These are phyloP conservation scores for Philereme vetulata DNA, from an alignment of 2,888 invertebrate species.

Conservation along the genomic window DNA sequence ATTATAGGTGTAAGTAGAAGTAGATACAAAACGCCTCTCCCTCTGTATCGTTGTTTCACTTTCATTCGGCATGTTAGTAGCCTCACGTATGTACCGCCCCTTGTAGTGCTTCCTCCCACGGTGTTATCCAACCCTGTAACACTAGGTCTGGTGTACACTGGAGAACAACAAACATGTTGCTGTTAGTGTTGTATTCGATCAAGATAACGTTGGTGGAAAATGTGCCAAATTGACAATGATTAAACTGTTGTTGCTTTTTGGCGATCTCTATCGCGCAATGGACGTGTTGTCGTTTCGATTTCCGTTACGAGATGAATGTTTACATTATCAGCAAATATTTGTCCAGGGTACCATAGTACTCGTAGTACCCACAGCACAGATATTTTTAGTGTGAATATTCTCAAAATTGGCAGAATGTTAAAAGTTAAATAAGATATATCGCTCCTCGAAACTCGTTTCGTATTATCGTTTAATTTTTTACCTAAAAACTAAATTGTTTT, in stretches of 20 bases:
- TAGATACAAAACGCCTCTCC: not conserved
- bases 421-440: too few relatives aligned
- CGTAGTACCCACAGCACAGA: too few relatives aligned
- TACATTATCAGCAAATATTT: too few relatives aligned
- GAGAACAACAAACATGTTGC: conserved; percentile 24
- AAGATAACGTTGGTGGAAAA: not conserved
- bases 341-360: too few relatives aligned
- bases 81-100: conserved; percentile 20
- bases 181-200: not conserved
- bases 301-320: too few relatives aligned
- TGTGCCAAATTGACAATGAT: not conserved
- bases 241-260: not conserved
- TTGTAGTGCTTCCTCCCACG: conserved; percentile 61
- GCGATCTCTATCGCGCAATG: not conserved
- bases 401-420: too few relatives aligned
- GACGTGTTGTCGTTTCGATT: too few relatives aligned
- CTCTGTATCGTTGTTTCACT: conserved; percentile 22
- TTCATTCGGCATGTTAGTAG: conserved; percentile 26
- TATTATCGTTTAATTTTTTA: too few relatives aligned
- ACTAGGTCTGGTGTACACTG: conserved; percentile 30
- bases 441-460: too few relatives aligned
- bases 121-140: conserved; percentile 39
- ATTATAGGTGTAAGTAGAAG: not conserved
- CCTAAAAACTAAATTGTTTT: not conserved
- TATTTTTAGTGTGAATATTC: too few relatives aligned